Percentiles rank a stretch among this genome's conserved stretches.
These are phyloP conservation scores for Myanophis thanlyinensis DNA, from an alignment of 2,113 vertebrate species.

Conservation along the genomic window DNA sequence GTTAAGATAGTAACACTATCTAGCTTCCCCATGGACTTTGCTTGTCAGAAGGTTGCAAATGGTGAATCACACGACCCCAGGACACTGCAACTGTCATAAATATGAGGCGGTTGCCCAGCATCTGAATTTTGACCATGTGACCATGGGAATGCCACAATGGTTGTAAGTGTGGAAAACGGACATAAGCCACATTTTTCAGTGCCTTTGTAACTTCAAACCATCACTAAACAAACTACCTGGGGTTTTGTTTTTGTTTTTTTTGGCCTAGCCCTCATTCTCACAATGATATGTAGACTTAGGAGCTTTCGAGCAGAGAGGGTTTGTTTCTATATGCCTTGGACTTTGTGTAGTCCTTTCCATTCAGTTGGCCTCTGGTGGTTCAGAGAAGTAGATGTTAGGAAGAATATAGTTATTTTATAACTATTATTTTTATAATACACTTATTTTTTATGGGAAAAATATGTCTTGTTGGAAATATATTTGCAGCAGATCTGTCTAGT, in stretches of 20 bases:
- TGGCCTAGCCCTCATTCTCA: background rate
- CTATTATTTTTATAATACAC: no score
- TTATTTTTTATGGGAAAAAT: slow-evolving; percentile 18
- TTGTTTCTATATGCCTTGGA: background rate
- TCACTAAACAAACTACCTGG: background rate
- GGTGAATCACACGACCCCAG: background rate
- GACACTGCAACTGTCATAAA: background rate
- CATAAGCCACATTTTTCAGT: background rate
- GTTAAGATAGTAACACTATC: background rate
- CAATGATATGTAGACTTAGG: background rate
- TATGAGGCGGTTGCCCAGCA: background rate
- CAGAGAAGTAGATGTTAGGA: background rate
- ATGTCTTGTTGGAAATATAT: slow-evolving; percentile 22
- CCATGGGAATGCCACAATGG: background rate
- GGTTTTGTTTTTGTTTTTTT: background rate
- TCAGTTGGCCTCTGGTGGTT: background rate
- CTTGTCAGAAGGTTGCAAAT: background rate
- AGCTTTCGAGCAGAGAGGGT: background rate
- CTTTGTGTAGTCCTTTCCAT: background rate
- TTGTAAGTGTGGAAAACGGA: background rate
- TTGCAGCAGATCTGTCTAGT: background rate
- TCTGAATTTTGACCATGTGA: background rate
- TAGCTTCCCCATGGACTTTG: background rate
- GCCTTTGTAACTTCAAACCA: background rate
- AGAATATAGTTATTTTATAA: slow-evolving; percentile 19